Evolutionary conservation across 2,113 vertebrate genomes (phyloP), one percentile per base, ranked within the genome.

Genomic region (Microtus oregoni): DNA sequence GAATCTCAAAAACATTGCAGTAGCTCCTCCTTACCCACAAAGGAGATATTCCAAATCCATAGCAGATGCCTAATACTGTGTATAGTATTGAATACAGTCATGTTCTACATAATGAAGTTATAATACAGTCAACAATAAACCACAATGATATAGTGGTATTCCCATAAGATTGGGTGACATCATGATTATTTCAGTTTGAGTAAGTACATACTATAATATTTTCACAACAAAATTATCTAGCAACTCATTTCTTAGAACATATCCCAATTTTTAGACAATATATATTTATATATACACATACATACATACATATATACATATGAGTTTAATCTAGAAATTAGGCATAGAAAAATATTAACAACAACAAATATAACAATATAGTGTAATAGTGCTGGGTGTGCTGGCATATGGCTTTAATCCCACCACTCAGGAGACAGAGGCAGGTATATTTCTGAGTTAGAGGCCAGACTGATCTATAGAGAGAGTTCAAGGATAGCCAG

Each of bases 1-100:
- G 28, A 90, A 96, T 61, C 61, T 95, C 52, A 95, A 92, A 95
- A 90, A 70, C 47, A 91, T 67, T 67, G 67, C 28, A 19, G 58
- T 61, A 61, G 58, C 19, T 61, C 17, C 58, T 52, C 17, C 58
- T 73, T 72, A 82, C 72, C 26, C 2, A 26, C 38, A 30, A 52
- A 13, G 68, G 19, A 73, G 15, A 92, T 32, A 26, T 58, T 72
- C 28, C 14, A 75, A 47, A 68, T 35, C 28, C 20, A 26, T 24
- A 76, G 55, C 10, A n/a, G 55, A 92, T 75, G 14, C 20, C 67
- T 92, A 55, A 92, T 63, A 85, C 32, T 32, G n/a, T 73, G 30
- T 30, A 44, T n/a, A 85, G 13, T 50, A 75, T 11, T 70, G 30
- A 38, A 58, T 58, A 91, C 5, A 44, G 24, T 79, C 32, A 82